phyloP scores from a whole-genome alignment of 1,140 invertebrate genomes.

The Pseudomyrmex sp. region DNA sequence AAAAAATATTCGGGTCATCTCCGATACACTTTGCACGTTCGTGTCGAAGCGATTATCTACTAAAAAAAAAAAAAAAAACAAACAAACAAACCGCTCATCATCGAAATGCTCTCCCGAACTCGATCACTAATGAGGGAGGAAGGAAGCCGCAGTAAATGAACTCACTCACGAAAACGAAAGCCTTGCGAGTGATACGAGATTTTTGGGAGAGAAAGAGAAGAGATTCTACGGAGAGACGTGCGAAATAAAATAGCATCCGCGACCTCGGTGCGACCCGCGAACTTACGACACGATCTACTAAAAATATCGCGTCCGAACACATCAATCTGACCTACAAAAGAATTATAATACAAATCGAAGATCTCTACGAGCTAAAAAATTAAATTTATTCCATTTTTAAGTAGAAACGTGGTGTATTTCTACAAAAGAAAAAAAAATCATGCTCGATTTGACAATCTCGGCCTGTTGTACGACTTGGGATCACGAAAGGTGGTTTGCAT shows the following conservation, averaged over 20 bases:
- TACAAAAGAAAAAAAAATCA: not conserved
- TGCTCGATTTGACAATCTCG: too few species aligned
- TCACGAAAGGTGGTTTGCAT: too few species aligned
- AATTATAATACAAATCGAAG: not conserved
- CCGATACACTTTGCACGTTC: too few species aligned
- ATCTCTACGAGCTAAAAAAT: not conserved
- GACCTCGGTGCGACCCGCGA: conserved; percentile 1
- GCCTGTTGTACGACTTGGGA: too few species aligned
- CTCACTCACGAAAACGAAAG: not conserved
- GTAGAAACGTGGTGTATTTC: not conserved
- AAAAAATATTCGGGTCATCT: too few species aligned
- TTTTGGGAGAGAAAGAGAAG: not conserved
- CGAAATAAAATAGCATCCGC: not conserved
- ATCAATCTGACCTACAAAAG: conserved; percentile 10
- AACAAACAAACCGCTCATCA: too few species aligned
- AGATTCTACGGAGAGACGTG: too few species aligned
- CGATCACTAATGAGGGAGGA: too few species aligned
- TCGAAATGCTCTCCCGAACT: too few species aligned
- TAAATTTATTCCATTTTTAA: not conserved
- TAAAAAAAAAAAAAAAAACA: too few species aligned
- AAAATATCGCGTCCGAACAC: conserved; percentile 5
- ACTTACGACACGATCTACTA: conserved; percentile 1
- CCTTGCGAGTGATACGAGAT: not conserved
- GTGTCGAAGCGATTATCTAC: too few species aligned
- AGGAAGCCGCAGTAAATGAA: too few species aligned